Evolutionary conservation across 2,113 vertebrate genomes (phyloP), one percentile per base, ranked within the genome.

Genomic region (Datnioides undecimradiatus): DNA sequence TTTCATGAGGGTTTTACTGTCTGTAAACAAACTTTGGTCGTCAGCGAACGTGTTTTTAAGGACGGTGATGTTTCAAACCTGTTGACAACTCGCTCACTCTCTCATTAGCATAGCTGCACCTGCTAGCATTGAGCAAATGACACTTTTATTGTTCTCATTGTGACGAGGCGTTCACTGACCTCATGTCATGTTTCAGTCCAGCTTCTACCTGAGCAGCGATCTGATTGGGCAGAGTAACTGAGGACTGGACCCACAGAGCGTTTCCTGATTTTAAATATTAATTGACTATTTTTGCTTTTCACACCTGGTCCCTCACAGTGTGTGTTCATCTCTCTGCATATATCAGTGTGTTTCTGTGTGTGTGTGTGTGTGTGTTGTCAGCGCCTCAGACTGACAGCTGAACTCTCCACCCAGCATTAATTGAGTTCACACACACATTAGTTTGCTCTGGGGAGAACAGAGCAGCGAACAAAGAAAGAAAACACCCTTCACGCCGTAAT

Each of bases 381-480:
- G 43, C 21, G 25, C 62, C 79, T 81, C 72, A 71, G 45, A 72
- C 60, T 85, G 82, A 87, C 76, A 76, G 76, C 79, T 86, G 79
- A 85, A 88, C 87, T 81, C 60, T 76, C 84, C 66, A 55, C 82
- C 76, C 55, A 8, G 71, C 76, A 72, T 85, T 81, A 85, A 85
- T 79, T 85, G 79, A 88, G 87, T 87, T 83, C 84, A 76, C 76
- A 57, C 33, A 80, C 69, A 67, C 80, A 82, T 76, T 75, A 64
- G 46, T 49, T 73, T 31, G 36, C 46, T 55, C 40, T 2, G 31
- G 55, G 72, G 34, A 21, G 17, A 80, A 71, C 25, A 82, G 2
- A 69, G 45, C 17, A 43, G 31, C n/a, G n/a, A n/a, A 29, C 17
- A 58, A 16, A 19, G 40, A 65, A 70, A 11, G n/a, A 67, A 88